phyloP scores from a whole-genome alignment of 2,113 vertebrate genomes.

The Willisornis vidua region DNA sequence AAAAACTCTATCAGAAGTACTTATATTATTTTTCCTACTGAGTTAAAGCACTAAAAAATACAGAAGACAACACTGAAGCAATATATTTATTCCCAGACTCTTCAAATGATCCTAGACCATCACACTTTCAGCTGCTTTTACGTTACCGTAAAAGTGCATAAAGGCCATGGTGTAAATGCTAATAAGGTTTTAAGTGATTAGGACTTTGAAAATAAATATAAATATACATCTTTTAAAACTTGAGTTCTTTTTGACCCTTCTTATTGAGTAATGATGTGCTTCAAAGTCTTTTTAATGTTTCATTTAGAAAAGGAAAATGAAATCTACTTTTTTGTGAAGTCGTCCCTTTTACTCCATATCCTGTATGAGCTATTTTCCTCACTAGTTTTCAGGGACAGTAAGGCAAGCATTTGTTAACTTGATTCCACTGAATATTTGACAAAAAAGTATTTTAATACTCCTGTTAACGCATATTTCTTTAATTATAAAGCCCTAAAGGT shows the following conservation, averaged over 20 bases:
- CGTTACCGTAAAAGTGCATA: not conserved
- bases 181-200: not conserved
- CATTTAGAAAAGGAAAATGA: not conserved
- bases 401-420: not conserved
- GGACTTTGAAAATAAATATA: not conserved
- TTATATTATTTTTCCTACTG: not conserved
- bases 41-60: not conserved
- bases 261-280: not conserved
- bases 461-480: not conserved
- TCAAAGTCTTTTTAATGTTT: not conserved
- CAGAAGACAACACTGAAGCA: not conserved
- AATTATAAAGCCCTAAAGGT: not conserved
- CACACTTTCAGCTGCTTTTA: not conserved
- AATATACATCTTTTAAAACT: not conserved
- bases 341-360: not conserved
- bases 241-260: accelerated
- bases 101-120: not conserved
- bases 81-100: not conserved
- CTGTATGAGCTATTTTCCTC: not conserved
- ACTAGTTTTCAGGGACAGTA: not conserved
- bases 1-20: not conserved
- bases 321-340: not conserved
- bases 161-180: not conserved
- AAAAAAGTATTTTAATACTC: not conserved
- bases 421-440: not conserved